Conservation (phyloP, 2,113 vertebrate species). For the Geococcyx californianus region DNA sequence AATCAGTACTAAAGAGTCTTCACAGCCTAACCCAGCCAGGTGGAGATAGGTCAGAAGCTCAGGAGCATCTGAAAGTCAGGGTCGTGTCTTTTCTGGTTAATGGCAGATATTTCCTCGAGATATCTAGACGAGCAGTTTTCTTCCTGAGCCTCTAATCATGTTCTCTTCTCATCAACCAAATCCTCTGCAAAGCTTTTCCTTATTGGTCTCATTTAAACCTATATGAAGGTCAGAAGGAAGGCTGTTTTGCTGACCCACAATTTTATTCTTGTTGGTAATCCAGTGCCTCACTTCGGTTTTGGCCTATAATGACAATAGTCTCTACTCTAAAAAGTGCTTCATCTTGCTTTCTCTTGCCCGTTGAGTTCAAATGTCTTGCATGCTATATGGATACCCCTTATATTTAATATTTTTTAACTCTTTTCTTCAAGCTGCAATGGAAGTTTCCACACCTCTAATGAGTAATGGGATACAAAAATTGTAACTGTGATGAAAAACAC, state of each 20-base stretch:
- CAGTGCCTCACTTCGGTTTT: neutral
- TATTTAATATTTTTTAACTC: neutral
- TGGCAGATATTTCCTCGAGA: neutral
- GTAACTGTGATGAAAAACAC: neutral
- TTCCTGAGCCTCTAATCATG: neutral
- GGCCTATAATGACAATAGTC: neutral
- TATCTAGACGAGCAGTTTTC: neutral
- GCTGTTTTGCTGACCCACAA: neutral
- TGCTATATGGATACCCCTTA: neutral
- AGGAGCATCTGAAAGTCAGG: neutral
- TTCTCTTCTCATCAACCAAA: neutral
- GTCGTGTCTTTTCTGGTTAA: neutral
- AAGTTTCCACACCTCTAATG: neutral
- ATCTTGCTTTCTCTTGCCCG: neutral
- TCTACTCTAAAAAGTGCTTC: neutral
- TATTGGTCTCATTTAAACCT: neutral
- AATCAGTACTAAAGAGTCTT: neutral
- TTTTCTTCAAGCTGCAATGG: neutral
- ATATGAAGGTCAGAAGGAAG: neutral
- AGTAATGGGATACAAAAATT: constrained; percentile 1
- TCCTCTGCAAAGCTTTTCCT: neutral
- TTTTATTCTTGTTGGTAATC: neutral
- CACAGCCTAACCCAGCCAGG: neutral
- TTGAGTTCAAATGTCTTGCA: neutral
- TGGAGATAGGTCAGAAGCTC: neutral